phyloP scores from a whole-genome alignment of 2,797 vertebrate species.

The Phrynocephalus guinanensis region DNA sequence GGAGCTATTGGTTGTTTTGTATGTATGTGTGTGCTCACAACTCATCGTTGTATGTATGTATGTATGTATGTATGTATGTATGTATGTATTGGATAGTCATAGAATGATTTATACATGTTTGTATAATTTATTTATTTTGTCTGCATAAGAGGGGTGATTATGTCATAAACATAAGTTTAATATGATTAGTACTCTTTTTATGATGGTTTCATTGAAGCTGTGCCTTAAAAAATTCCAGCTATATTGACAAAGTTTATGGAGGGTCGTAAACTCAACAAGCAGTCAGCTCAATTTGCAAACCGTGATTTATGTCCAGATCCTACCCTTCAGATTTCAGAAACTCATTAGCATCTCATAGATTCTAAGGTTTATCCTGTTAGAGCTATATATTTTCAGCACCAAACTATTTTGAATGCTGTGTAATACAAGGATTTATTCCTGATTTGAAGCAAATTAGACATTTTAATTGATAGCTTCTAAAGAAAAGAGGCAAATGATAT shows the following conservation, averaged over 20 bases:
- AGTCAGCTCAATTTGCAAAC: constrained; percentile 78
- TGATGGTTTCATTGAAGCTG: constrained; percentile 58
- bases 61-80: neutral
- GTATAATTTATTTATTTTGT: constrained; percentile 66
- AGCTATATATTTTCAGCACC: constrained; percentile 39
- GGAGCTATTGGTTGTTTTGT: neutral
- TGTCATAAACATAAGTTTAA: constrained; percentile 71
- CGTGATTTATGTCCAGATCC: constrained; percentile 75
- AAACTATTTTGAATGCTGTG: constrained; percentile 22
- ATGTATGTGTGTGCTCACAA: neutral
- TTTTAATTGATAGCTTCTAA: constrained; percentile 29
- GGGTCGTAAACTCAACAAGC: constrained; percentile 79
- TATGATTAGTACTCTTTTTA: constrained; percentile 66
- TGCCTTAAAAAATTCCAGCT: constrained; percentile 71
- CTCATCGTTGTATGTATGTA: neutral
- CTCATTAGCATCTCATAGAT: constrained; percentile 66
- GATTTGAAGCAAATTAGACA: constrained; percentile 37
- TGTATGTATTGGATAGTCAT: constrained; percentile 1
- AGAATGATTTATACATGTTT: constrained; percentile 46
- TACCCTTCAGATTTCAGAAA: constrained; percentile 64
- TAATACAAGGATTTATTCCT: constrained; percentile 43
- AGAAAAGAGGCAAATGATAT: constrained; percentile 18
- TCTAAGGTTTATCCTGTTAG: constrained; percentile 53
- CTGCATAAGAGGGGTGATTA: constrained; percentile 67
- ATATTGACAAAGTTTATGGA: constrained; percentile 82